Percentiles rank a stretch among this genome's conserved stretches.
Conservation (phyloP, 2,113 vertebrate species). For the Parus major region DNA sequence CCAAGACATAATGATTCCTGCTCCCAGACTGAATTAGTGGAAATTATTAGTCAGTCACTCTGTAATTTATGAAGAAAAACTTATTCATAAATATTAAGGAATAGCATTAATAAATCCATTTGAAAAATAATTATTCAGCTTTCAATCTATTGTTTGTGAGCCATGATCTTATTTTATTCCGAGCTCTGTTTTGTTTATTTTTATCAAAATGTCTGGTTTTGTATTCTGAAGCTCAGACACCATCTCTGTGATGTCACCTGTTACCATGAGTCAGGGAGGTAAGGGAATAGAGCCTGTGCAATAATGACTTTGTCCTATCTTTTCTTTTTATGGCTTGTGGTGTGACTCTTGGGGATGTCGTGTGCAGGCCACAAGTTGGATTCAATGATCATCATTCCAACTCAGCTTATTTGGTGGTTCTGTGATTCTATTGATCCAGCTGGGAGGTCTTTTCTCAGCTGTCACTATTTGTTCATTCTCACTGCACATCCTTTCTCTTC, state of each 20-base stretch:
- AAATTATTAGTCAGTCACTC: not conserved
- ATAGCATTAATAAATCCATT: not conserved
- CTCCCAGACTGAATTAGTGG: not conserved
- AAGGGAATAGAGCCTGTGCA: not conserved
- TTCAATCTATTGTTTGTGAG: not conserved
- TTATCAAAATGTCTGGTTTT: not conserved
- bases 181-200: not conserved
- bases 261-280: not conserved
- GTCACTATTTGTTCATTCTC: not conserved
- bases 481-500: not conserved
- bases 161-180: not conserved
- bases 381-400: accelerated
- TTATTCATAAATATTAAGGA: not conserved
- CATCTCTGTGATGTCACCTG: not conserved
- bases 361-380: not conserved
- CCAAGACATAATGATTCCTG: not conserved
- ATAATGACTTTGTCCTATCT: not conserved
- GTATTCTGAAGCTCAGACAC: not conserved
- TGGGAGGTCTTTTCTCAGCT: not conserved
- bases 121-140: not conserved
- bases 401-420: not conserved
- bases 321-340: not conserved
- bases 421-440: not conserved
- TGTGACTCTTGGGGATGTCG: not conserved
- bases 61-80: not conserved